Base-by-base conservation (phyloP, 2,113 vertebrate species). In the Heloderma charlesbogerti region DNA sequence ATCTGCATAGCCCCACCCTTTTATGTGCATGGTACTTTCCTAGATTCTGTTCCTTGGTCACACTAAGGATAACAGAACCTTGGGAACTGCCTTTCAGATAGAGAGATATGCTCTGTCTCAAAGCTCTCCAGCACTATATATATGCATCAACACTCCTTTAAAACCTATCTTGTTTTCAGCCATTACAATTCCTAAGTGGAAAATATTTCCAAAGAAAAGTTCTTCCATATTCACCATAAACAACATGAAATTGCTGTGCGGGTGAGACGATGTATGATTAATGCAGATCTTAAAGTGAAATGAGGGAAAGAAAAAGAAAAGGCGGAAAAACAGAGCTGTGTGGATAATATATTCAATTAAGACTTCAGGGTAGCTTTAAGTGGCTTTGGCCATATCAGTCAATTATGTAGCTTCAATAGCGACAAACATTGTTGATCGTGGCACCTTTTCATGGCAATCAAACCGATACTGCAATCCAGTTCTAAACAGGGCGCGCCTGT, bases 191-290 rank as follows among this genome's bases (percentile, higher is more conserved):
- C 63, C 60, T 81, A 48, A 81, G 77, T 88, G 43, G 77, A 51
- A 71, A 81, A 69, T 51, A 69, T 81, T 88, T 81, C 12, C 78
- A 48, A 81, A 69, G 43, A 20, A 69, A 88, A 88, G 45, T 43
- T 51, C 34, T 37, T 54, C 22, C 43, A 16, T 72, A 71, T 81
- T 25, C 13, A 37, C 66, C 66, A 25, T 88, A 88, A 81, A 81
- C 34, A 48, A 13, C 80, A 57, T 72, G 31, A 81, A 2, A 85
- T 3, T 10, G 51, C 37, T 72, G 31, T 1, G 18, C 8, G 0
- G 4, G 6, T 6, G 2, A 71, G n/a, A 43, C 16, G 27, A 0
- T 2, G 2, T 40, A 69, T 88, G 87, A 88, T 66, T 54, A 80
- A 80, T 48, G 45, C 12, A 69, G 75, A 29, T 54, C 66, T 45